A percentile compares a stretch with the other conserved stretches of the same genome.
These are phyloP conservation scores for Hyaena hyaena DNA, from an alignment of 2,113 vertebrate genomes.

Conservation along the genomic window DNA sequence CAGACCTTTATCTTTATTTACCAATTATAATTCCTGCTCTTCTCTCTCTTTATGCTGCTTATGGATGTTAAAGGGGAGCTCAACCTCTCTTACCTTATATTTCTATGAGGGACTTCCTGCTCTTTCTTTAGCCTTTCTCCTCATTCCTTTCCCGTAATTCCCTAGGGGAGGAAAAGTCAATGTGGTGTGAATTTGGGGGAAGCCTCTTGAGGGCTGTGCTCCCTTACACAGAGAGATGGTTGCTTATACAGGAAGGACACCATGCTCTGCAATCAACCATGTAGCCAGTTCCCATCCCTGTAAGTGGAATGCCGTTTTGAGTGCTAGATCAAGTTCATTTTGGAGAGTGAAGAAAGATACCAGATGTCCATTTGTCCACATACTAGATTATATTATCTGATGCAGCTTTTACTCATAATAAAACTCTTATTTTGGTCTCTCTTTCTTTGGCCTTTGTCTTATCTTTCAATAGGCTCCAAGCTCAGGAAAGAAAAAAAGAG, in stretches of 20 bases:
- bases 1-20: background rate
- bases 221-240: too few relatives aligned
- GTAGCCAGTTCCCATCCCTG: too few relatives aligned
- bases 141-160: background rate
- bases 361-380: background rate
- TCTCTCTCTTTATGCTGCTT: background rate
- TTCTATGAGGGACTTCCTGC: background rate
- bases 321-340: background rate
- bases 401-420: background rate
- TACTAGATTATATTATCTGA: background rate
- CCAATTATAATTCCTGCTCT: background rate
- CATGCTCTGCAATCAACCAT: background rate
- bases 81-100: background rate
- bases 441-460: background rate
- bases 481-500: background rate
- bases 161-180: background rate
- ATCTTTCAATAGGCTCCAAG: constrained; percentile 5
- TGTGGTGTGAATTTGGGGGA: background rate
- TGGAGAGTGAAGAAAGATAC: background rate
- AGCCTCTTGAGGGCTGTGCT: background rate
- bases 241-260: background rate
- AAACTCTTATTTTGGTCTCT: background rate
- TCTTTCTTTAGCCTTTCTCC: background rate
- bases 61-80: background rate
- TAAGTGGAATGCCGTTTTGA: background rate